Evolutionary conservation across 2,113 vertebrate species (phyloP).

Genomic region (Gorsachius goisagi): DNA sequence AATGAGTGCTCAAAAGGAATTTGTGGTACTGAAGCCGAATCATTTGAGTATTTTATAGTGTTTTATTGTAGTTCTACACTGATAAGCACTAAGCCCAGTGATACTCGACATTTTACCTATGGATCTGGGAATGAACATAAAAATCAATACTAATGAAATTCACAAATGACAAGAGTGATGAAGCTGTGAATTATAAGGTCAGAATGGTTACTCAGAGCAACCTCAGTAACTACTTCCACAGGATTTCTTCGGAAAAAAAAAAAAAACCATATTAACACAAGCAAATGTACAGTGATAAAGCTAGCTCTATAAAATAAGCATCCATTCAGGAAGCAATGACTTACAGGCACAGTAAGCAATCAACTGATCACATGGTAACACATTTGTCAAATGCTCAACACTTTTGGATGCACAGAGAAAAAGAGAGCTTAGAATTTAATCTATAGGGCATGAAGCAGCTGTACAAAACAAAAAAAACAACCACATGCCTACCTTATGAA

Average conservation of each 20-base stretch:
- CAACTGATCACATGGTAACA: too few species aligned
- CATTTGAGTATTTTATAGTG: background rate
- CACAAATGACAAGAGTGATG: background rate
- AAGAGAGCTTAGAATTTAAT: background rate
- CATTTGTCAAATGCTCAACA: background rate
- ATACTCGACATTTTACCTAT: background rate
- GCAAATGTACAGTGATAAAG: too few species aligned
- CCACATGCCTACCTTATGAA: background rate
- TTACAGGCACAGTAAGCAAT: background rate
- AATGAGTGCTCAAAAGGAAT: background rate
- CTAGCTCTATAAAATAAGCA: fast-evolving
- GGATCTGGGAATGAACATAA: background rate
- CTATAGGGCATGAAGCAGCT: background rate
- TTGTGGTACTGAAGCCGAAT: background rate
- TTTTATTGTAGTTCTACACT: background rate
- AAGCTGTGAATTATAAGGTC: background rate
- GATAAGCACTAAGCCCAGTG: background rate
- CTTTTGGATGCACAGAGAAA: background rate
- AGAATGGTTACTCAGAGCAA: background rate
- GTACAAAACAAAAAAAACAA: background rate
- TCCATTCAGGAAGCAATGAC: background rate
- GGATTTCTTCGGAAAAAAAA: background rate
- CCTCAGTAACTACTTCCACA: background rate
- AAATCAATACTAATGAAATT: background rate
- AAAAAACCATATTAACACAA: background rate